phyloP scores from a whole-genome alignment of 1,140 invertebrate species.

The Drosophila pseudoananassae region DNA sequence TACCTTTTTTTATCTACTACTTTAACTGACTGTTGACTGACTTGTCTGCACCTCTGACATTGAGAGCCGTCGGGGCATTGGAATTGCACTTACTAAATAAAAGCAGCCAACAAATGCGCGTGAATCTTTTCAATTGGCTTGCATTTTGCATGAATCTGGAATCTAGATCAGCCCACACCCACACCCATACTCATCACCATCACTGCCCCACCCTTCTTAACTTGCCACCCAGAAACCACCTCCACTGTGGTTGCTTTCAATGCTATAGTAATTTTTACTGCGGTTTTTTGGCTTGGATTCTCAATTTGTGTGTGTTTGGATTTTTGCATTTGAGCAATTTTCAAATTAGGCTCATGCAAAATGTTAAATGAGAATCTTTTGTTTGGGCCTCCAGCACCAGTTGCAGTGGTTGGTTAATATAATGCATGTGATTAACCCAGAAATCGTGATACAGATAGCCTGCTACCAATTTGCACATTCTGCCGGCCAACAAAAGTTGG shows the following conservation, averaged over 20 bases:
- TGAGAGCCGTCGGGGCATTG: constrained; percentile 39
- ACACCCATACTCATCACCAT: neutral
- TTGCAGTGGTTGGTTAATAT: constrained; percentile 48
- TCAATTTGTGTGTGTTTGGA: neutral
- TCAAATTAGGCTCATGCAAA: constrained; percentile 77
- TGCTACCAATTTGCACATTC: constrained; percentile 39
- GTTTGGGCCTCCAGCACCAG: constrained; percentile 42
- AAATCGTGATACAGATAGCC: constrained; percentile 41
- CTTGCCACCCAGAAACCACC: neutral
- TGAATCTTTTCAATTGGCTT: constrained; percentile 75
- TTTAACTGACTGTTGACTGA: neutral
- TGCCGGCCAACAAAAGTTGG: constrained; percentile 47
- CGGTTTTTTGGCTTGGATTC: constrained; percentile 38
- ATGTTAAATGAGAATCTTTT: constrained; percentile 57
- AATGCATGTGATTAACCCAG: constrained; percentile 67
- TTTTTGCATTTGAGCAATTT: constrained; percentile 64
- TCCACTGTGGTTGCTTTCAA: constrained; percentile 25
- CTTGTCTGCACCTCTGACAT: constrained; percentile 47
- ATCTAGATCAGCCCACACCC: constrained; percentile 60
- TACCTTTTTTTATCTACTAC: neutral
- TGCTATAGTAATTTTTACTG: constrained; percentile 48
- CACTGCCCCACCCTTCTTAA: neutral
- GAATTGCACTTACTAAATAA: constrained; percentile 37
- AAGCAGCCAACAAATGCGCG: constrained; percentile 44
- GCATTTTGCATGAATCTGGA: constrained; percentile 65